Base-by-base conservation (phyloP, 2,113 vertebrate genomes). In the Cairina moschata region DNA sequence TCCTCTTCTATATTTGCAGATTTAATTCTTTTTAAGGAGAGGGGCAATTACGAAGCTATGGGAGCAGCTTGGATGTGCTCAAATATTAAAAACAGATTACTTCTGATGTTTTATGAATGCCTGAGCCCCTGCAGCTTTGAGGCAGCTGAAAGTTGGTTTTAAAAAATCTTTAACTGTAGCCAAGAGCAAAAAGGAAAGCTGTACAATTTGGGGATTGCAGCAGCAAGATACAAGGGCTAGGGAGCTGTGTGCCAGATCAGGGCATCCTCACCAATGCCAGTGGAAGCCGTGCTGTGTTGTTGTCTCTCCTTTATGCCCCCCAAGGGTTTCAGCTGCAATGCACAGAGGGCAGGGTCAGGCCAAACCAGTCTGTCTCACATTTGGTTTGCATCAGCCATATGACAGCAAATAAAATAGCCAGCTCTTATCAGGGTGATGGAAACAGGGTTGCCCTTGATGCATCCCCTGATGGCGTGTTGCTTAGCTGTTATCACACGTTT, bases 111-210 rank as follows among this genome's bases (percentile, higher is more conserved):
- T 83, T 48, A 21, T 48, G 60, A 40, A 50, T 29, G 40, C 42
- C 44, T 83, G 91, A 91, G 82, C n/a, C 83, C 79, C 68, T 20
- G 56, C 25, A 42, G 63, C 87, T 93, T 67, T 8, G 38, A 75
- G 75, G 40, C 59, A 77, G 78, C 82, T 94, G 78, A 40, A 86
- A 90, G 48, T 5, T 82, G 34, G 38, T 44, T 91, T 96, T 23
- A n/a, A 65, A 50, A 69, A 34, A 7, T 31, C 65, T 55, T 71
- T 42, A 31, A 34, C 20, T 6, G 1, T 2, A 11, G 78, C 23
- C 48, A 28, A 9, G 23, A 65, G 54, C 18, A 38, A 93, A 76
- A 76, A 1, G 48, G 26, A 50, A 40, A 90, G 20, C 32, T 13
- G 20, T 42, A 44, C 66, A 56, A 3, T 65, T n/a, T 38, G 8